Percentiles rank a stretch among this genome's conserved stretches.
Evolutionary conservation across 2,113 vertebrate species (phyloP).

Genomic region (Leucosticte australis): DNA sequence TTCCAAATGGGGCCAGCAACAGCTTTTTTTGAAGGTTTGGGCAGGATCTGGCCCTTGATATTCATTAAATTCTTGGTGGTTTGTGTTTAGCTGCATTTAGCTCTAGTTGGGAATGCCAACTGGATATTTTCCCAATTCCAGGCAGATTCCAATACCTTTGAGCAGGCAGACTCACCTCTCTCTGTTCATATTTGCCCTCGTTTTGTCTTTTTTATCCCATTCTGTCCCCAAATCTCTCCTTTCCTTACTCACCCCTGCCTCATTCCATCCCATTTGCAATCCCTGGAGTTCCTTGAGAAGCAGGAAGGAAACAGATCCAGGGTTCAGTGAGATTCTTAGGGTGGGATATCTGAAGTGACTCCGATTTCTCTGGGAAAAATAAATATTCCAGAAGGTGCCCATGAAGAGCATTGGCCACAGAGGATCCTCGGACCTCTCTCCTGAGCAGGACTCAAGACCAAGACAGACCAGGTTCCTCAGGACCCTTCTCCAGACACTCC

Average conservation of each 20-base stretch:
- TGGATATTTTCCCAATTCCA: neutral
- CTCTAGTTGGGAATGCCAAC: neutral
- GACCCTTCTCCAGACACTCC: neutral
- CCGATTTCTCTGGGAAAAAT: neutral
- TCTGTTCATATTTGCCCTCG: neutral
- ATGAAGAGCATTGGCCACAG: accelerated
- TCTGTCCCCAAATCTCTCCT: neutral
- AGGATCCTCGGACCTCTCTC: neutral
- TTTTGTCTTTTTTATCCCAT: neutral
- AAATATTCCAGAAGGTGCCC: neutral
- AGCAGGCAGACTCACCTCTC: neutral
- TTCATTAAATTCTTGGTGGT: neutral
- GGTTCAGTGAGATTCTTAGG: neutral
- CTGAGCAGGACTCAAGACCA: neutral
- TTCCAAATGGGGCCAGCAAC: neutral
- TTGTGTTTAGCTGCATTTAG: neutral
- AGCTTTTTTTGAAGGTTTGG: neutral
- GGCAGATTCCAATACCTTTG: neutral
- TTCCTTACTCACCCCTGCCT: neutral
- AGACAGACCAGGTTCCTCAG: neutral
- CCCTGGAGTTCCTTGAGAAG: neutral
- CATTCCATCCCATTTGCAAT: neutral
- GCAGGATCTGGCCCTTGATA: neutral
- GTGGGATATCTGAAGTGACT: neutral
- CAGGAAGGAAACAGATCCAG: neutral